phyloP scores from a whole-genome alignment of 1,140 invertebrate species.

The Euura saliciscinereae region DNA sequence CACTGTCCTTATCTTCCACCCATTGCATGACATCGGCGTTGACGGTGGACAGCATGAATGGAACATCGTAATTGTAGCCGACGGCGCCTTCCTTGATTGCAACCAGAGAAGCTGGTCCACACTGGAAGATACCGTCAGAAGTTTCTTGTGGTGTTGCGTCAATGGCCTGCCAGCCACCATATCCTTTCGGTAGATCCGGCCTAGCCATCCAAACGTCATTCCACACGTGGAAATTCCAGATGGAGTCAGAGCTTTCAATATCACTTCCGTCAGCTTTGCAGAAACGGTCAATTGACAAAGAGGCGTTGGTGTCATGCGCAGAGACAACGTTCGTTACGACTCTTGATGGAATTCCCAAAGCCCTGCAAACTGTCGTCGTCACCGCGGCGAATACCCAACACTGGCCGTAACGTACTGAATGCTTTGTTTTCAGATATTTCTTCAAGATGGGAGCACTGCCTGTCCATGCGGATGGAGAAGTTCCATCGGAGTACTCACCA shows the following conservation, averaged over 20 bases:
- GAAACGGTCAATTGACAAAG: slow-evolving; percentile 67
- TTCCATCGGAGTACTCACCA: slow-evolving; percentile 68
- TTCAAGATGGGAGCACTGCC: slow-evolving; percentile 65
- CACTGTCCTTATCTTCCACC: slow-evolving; percentile 63
- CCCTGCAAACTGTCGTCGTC: slow-evolving; percentile 65
- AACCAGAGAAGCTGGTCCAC: slow-evolving; percentile 69
- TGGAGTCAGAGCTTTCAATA: slow-evolving; percentile 46
- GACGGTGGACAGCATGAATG: slow-evolving; percentile 70
- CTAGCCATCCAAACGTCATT: slow-evolving; percentile 74
- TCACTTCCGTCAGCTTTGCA: slow-evolving; percentile 60
- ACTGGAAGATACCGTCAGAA: slow-evolving; percentile 62
- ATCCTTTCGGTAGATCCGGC: slow-evolving; percentile 65
- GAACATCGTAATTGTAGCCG: slow-evolving; percentile 67
- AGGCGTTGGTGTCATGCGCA: slow-evolving; percentile 68
- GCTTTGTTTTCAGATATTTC: slow-evolving; percentile 58
- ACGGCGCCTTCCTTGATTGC: slow-evolving; percentile 68
- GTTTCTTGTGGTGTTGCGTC: slow-evolving; percentile 68
- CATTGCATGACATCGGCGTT: slow-evolving; percentile 68
- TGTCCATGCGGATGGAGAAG: slow-evolving; percentile 63
- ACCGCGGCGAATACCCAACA: slow-evolving; percentile 75
- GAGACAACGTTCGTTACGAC: slow-evolving; percentile 68
- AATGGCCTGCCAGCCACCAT: slow-evolving; percentile 69
- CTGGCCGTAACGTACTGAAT: slow-evolving; percentile 69
- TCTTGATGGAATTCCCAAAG: slow-evolving; percentile 67
- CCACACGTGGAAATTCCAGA: slow-evolving; percentile 77